These are phyloP conservation scores for Bombus huntii DNA, from an alignment of 1,140 invertebrate genomes.

Conservation along the genomic window DNA sequence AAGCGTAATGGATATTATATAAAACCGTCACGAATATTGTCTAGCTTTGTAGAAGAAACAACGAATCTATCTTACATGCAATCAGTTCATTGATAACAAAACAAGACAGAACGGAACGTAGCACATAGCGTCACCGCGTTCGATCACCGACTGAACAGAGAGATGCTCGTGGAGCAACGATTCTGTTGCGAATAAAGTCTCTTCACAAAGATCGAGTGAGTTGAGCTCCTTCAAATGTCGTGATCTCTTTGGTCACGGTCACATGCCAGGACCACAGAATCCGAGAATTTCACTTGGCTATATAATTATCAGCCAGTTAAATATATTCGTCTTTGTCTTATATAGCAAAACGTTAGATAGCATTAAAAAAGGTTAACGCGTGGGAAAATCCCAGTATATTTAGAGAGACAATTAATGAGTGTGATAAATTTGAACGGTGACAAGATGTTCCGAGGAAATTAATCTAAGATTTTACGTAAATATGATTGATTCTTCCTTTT, in stretches of 20 bases:
- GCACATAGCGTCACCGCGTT: constrained; percentile 24
- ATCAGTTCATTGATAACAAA: neutral
- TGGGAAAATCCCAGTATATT: neutral
- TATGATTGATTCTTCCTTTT: too few species aligned
- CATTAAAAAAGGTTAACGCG: neutral
- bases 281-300: neutral
- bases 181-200: constrained; percentile 4
- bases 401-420: too few species aligned
- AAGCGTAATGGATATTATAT: neutral
- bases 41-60: neutral
- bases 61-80: neutral
- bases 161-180: constrained; percentile 40
- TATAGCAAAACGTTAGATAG: too few species aligned
- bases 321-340: neutral
- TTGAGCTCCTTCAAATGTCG: neutral
- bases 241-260: neutral
- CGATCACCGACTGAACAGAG: constrained; percentile 43
- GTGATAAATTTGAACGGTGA: neutral
- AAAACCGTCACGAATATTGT: neutral
- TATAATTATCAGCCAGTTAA: neutral
- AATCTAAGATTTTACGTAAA: too few species aligned
- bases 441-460: neutral
- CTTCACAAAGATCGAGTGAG: neutral
- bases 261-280: neutral
- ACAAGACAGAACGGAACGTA: neutral